A percentile compares a stretch with the other conserved stretches of the same genome.
Conservation (phyloP, 2,797 vertebrate genomes). For the Pempheris klunzingeri region DNA sequence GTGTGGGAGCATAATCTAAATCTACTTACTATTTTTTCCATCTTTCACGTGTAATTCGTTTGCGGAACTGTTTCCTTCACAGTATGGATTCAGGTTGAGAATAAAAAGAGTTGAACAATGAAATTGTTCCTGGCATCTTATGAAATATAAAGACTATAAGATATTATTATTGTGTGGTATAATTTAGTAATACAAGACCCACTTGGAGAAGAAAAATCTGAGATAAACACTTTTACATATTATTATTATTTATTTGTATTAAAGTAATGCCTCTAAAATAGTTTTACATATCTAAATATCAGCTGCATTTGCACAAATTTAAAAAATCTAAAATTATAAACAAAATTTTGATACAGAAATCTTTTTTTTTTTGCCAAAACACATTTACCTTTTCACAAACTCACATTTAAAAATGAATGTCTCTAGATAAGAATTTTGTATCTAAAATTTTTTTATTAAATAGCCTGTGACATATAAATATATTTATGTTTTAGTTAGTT, state of each 20-base stretch:
- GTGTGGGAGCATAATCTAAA: too few relatives aligned
- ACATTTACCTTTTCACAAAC: not conserved
- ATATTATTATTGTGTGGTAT: not conserved
- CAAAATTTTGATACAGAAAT: not conserved
- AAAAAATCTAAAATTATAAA: not conserved
- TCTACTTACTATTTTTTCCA: too few relatives aligned
- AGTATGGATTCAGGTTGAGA: not conserved
- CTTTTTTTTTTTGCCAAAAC: fast-evolving
- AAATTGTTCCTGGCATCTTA: not conserved
- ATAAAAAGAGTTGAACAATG: not conserved
- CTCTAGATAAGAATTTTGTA: not conserved
- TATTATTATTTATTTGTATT: too few relatives aligned
- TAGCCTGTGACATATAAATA: not conserved
- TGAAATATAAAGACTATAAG: not conserved
- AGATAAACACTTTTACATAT: too few relatives aligned
- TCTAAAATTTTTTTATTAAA: not conserved
- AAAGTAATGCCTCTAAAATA: not conserved
- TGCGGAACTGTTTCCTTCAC: not conserved
- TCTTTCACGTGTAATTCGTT: too few relatives aligned
- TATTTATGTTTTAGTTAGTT: not conserved
- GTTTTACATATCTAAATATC: not conserved
- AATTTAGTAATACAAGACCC: not conserved
- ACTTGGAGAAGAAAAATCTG: not conserved
- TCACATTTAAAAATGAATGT: not conserved
- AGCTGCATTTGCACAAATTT: not conserved